phyloP scores from a whole-genome alignment of 2,888 invertebrate genomes.

The Melinopterus prodromus region DNA sequence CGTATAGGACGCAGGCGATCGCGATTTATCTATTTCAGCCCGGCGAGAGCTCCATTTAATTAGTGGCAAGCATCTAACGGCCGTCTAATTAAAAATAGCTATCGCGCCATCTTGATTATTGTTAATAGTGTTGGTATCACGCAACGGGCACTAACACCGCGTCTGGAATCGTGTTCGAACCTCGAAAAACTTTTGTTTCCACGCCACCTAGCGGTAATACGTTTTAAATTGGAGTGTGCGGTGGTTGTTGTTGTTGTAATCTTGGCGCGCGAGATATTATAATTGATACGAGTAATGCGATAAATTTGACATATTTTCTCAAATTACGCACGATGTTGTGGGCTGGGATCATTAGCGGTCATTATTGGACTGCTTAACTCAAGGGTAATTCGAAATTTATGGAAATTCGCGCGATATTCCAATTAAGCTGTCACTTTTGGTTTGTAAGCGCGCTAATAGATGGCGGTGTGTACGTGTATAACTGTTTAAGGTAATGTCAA shows the following conservation, averaged over 20 bases:
- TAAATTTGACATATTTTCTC: neutral
- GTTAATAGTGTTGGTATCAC: neutral
- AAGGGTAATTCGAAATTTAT: neutral
- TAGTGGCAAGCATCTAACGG: constrained; percentile 4
- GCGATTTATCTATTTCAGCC: neutral
- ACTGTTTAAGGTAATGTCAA: neutral
- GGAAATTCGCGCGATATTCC: neutral
- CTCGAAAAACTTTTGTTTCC: neutral
- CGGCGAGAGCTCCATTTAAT: neutral
- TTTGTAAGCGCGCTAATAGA: neutral
- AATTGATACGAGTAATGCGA: neutral
- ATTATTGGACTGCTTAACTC: neutral
- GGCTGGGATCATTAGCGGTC: neutral
- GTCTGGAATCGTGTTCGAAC: neutral
- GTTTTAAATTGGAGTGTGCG: neutral
- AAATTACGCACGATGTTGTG: neutral
- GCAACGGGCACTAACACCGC: neutral
- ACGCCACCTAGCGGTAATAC: neutral
- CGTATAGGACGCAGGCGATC: neutral
- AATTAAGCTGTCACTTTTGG: neutral
- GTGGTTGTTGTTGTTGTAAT: too few species aligned
- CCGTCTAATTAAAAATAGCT: neutral
- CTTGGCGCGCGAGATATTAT: neutral
- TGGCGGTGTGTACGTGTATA: neutral
- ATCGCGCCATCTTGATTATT: neutral